Evolutionary conservation across 2,113 vertebrate genomes (phyloP), one percentile per base, ranked within the genome.

Genomic region (Tragelaphus scriptus): DNA sequence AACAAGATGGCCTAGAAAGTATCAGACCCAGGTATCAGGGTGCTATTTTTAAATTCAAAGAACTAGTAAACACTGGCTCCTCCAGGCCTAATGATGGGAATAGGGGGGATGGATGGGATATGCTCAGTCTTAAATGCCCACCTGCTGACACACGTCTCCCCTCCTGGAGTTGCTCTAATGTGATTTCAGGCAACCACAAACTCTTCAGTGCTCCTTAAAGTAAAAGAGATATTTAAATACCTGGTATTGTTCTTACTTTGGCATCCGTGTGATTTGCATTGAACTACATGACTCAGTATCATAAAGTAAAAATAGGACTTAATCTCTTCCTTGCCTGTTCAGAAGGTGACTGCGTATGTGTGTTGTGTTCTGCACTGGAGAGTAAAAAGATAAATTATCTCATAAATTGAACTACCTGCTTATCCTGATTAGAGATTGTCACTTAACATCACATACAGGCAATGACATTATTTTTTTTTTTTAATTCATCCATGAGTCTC

Each of bases 281-380:
- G 97, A 98, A 97, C 96, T 98, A 97, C 5, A 36, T 98, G 97
- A 98, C 98, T 98, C 98, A 98, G 97, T 98, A 98, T 97, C 97
- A 97, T 97, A 98, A 97, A 96, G 95, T 98, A 98, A 98, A 98
- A 98, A 98, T 98, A 98, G 96, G 95, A 96, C 95, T 98, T 98
- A 97, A 97, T 98, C 96, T 95, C 86, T 98, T 85, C 96, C 59
- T 96, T 23, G 65, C 96, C 96, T 98, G 86, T 95, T 98, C 59
- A 30, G 92, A 97, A 98, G 86, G 97, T 98, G 95, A 91, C 94
- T 98, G 94, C 90, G 65, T 94, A 91, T 97, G 91, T 95, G 81
- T 97, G 96, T 89, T 96, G 87, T 95, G 79, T 88, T 98, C 96
- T 97, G 95, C 90, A 97, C 6, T 82, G 89, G 88, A 88, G 81